These are phyloP conservation scores for Crambe crambe DNA, from an alignment of 37 sponge, comb jelly and placozoan genomes.

Conservation along the genomic window DNA sequence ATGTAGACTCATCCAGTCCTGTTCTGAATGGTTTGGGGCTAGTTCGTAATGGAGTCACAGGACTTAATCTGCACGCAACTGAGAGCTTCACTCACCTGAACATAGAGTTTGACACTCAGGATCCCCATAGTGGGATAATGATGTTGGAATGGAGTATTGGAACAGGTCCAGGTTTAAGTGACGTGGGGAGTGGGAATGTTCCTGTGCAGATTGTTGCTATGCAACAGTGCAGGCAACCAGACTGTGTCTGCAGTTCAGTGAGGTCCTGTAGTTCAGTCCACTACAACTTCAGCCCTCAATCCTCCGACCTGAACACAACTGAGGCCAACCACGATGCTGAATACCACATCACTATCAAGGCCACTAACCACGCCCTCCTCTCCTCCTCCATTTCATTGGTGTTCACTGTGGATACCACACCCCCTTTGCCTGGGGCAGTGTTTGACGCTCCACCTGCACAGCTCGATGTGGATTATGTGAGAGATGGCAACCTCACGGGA, in stretches of 20 bases:
- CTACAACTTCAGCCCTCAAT: constrained; percentile 31
- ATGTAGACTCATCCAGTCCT: constrained; percentile 77
- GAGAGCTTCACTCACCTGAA: constrained; percentile 33
- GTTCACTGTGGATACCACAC: constrained; percentile 82
- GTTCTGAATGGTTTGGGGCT: constrained; percentile 45
- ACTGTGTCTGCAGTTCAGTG: constrained; percentile 59
- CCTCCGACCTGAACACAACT: constrained; percentile 19
- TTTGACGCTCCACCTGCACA: constrained; percentile 49
- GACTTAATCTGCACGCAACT: constrained; percentile 46
- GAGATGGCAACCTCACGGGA: background rate
- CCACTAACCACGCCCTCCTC: constrained; percentile 70
- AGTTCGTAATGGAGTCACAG: constrained; percentile 30
- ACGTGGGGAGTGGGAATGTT: constrained; percentile 57
- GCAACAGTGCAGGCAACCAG: background rate
- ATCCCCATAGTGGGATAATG: constrained; percentile 54
- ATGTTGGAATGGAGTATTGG: constrained; percentile 64
- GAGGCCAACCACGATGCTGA: constrained; percentile 68
- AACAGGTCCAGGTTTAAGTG: constrained; percentile 11
- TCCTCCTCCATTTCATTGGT: constrained; percentile 25
- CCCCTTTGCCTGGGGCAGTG: constrained; percentile 69
- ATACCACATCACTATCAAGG: constrained; percentile 60
- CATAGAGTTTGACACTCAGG: constrained; percentile 45
- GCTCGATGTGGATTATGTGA: constrained; percentile 69
- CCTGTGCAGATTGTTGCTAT: constrained; percentile 15
- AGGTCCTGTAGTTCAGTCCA: constrained; percentile 21